Percentiles rank a stretch among this genome's conserved stretches.
Evolutionary conservation across 2,113 vertebrate species (phyloP).

Genomic region (Archocentrus centrarchus): DNA sequence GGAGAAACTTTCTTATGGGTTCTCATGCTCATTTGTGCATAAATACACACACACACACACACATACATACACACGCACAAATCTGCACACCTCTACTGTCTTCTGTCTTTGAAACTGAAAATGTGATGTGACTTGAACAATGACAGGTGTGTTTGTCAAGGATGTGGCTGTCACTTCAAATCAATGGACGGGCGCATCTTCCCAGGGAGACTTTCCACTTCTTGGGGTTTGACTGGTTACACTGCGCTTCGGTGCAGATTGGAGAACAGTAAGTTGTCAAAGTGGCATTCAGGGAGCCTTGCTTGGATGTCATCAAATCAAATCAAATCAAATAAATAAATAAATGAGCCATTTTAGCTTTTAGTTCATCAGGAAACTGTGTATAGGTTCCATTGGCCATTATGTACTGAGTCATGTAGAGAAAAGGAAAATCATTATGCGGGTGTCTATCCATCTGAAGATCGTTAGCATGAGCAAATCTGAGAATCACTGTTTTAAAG

Average conservation of each 20-base stretch:
- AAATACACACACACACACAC: constrained; percentile 46
- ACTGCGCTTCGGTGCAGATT: constrained; percentile 54
- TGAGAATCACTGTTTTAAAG: constrained; percentile 57
- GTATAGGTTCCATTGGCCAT: constrained; percentile 32
- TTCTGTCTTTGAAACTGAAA: constrained; percentile 65
- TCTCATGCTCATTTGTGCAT: constrained; percentile 61
- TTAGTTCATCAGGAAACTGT: constrained; percentile 24
- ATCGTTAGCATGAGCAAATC: constrained; percentile 61
- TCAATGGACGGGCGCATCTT: constrained; percentile 70
- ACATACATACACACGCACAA: constrained; percentile 47
- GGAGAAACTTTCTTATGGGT: constrained; percentile 59
- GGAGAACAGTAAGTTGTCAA: constrained; percentile 72
- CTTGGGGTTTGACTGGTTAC: constrained; percentile 66
- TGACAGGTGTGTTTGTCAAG: constrained; percentile 83
- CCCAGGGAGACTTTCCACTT: constrained; percentile 69
- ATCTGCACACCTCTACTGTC: constrained; percentile 56
- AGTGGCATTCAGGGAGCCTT: constrained; percentile 44
- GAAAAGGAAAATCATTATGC: constrained; percentile 47
- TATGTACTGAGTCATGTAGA: constrained; percentile 25
- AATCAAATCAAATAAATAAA: background rate
- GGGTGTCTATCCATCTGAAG: constrained; percentile 57
- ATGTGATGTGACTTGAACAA: constrained; percentile 81
- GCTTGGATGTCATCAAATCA: constrained; percentile 34
- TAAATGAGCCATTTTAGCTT: constrained; percentile 9
- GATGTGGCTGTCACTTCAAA: constrained; percentile 81